Base-by-base conservation (phyloP, 1,140 invertebrate genomes). In the Acromyrmex heyeri region DNA sequence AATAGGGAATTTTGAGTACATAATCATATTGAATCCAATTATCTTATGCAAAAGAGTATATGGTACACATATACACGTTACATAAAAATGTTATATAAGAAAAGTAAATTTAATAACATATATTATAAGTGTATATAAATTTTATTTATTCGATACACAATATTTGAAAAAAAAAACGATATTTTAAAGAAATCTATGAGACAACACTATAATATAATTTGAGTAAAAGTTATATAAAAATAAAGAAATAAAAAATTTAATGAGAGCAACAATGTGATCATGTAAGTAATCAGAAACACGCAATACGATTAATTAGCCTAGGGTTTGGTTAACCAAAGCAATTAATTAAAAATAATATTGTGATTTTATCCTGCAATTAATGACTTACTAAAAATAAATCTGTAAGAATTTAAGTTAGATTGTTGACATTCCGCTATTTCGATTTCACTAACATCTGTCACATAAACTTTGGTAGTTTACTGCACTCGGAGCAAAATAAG, bases 401-500 rank as follows among this genome's bases (percentile, higher is more conserved):
- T 65, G 38, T 82, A 53, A 44, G 8, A 50, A 24, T 69, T 82
- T 76, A 65, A 77, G 27, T 59, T 64, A 48, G 18, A 64, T 53
- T 57, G 57, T 82, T 18, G 34, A 55, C 70, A 65, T 85, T 82
- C 8, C 27, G 34, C 38, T 76, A 86, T 73, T 89, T 86, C 65
- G 55, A 79, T 69, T 82, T 86, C n/a, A 38, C 18, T 53, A 59
- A 64, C 75, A 59, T 82, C 62, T 86, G 86, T 85, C 77, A 62
- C 86, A 87, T 89, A 90, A 90, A 89, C 72, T 77, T 55, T 16
- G 53, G 18, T 67, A 77, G 70, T 89, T 90, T 89, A 90, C 61
- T 77, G 69, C 65, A 38, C 24, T 18, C 48, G 34, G 67, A 87
- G 73, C 61, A 87, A 90, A 90, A 90, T 89, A 83, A 90, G 72